Evolutionary conservation across 2,113 vertebrate species (phyloP).

Genomic region (Oreochromis niloticus): DNA sequence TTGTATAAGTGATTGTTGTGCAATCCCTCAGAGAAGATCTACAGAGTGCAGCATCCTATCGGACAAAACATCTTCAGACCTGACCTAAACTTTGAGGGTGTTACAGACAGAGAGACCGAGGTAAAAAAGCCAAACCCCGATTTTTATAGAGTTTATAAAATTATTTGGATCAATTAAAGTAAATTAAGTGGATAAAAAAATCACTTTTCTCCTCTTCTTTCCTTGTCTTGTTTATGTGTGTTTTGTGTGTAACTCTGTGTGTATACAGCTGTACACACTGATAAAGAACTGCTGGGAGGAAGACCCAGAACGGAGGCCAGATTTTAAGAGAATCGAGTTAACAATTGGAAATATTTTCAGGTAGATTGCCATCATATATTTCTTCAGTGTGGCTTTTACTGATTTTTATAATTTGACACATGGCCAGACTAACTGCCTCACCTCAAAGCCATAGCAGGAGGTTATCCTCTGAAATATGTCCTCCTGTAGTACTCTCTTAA

Average conservation of each 20-base stretch:
- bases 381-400: not conserved
- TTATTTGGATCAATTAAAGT: not conserved
- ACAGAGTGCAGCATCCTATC: conserved; percentile 76
- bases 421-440: not conserved
- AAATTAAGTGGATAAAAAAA: not conserved
- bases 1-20: not conserved
- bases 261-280: conserved; percentile 77
- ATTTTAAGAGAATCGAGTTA: conserved; percentile 92
- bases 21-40: conserved; percentile 81
- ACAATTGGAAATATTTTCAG: conserved; percentile 91
- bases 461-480: rapidly evolving
- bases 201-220: not conserved
- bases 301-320: conserved; percentile 92
- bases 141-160: not conserved
- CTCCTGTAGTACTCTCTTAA: not conserved
- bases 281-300: conserved; percentile 97
- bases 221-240: not conserved
- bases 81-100: conserved; percentile 81
- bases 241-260: not conserved
- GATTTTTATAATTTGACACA: rapidly evolving
- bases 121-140: conserved; percentile 56
- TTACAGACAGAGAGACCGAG: conserved; percentile 81
- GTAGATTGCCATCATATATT: conserved; percentile 58
- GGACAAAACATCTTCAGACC: conserved; percentile 76
- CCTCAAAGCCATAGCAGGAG: not conserved